Percentiles rank a stretch among this genome's conserved stretches.
These are phyloP conservation scores for Epizoanthus scotinus DNA, from an alignment of 92 coral and sea anemone species.

Conservation along the genomic window DNA sequence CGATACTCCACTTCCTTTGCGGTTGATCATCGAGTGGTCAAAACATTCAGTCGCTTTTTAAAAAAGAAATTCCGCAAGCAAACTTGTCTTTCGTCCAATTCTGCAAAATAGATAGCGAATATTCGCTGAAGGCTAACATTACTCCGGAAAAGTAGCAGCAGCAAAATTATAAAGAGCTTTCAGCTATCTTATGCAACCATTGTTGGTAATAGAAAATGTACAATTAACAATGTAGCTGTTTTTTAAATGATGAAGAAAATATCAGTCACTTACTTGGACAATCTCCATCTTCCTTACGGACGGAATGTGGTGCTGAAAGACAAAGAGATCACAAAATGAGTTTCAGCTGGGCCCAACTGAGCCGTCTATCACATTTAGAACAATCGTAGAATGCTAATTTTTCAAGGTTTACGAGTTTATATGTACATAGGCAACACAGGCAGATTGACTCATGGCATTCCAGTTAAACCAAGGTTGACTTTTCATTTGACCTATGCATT, in stretches of 20 bases:
- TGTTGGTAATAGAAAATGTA: too few relatives aligned
- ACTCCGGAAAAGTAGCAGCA: too few relatives aligned
- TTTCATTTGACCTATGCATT: not conserved
- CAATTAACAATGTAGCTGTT: too few relatives aligned
- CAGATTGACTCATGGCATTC: constrained; percentile 10
- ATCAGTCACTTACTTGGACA: constrained; percentile 17
- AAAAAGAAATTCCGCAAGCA: too few relatives aligned
- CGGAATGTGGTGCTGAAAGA: constrained; percentile 24
- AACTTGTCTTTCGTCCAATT: too few relatives aligned
- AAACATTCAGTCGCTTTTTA: too few relatives aligned
- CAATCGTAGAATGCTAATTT: constrained; percentile 25
- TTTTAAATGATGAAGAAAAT: not conserved
- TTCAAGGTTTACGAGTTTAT: not conserved
- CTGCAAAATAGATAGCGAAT: too few relatives aligned
- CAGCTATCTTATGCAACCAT: too few relatives aligned
- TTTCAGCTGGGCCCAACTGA: not conserved
- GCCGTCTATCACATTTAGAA: constrained; percentile 18
- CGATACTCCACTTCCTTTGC: constrained; percentile 7
- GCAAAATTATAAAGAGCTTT: too few relatives aligned
- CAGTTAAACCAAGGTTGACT: constrained; percentile 5
- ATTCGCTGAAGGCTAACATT: too few relatives aligned
- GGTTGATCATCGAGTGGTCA: not conserved
- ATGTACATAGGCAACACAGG: not conserved
- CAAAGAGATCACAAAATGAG: not conserved
- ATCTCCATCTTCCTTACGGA: not conserved